phyloP scores from a whole-genome alignment of 1,140 invertebrate genomes.

The Papilio machaon region DNA sequence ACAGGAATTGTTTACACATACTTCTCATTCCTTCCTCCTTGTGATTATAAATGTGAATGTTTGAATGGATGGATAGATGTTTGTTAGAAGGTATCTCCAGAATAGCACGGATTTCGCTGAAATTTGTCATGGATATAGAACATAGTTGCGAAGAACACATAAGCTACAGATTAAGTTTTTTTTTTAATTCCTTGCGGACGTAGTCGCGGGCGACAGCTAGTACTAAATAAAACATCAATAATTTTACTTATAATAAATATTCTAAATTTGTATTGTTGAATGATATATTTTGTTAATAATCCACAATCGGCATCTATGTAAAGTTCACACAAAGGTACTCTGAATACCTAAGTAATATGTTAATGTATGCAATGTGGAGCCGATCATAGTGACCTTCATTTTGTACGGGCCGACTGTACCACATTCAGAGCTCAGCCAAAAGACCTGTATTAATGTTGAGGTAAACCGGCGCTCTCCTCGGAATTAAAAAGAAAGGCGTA shows the following conservation, averaged over 20 bases:
- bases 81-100: no score
- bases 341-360: conserved; percentile 4
- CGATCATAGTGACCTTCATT: conserved; percentile 10
- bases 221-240: background rate
- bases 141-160: no score
- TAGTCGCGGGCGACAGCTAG: no score
- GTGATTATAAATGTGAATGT: background rate
- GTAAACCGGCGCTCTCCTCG: conserved; percentile 32
- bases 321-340: background rate
- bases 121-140: no score
- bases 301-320: background rate
- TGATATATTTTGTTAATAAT: background rate
- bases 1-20: background rate
- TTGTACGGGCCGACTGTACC: background rate
- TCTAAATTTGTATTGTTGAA: background rate
- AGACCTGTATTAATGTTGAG: conserved; percentile 33
- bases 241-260: background rate
- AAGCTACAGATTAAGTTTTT: no score
- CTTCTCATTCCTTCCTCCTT: background rate
- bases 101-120: no score
- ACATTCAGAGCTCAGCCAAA: conserved; percentile 15
- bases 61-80: no score
- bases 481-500: conserved; percentile 34
- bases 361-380: conserved; percentile 9
- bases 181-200: no score